These are phyloP conservation scores for Holacanthus passer DNA, from an alignment of 2,113 vertebrate genomes.

Conservation along the genomic window DNA sequence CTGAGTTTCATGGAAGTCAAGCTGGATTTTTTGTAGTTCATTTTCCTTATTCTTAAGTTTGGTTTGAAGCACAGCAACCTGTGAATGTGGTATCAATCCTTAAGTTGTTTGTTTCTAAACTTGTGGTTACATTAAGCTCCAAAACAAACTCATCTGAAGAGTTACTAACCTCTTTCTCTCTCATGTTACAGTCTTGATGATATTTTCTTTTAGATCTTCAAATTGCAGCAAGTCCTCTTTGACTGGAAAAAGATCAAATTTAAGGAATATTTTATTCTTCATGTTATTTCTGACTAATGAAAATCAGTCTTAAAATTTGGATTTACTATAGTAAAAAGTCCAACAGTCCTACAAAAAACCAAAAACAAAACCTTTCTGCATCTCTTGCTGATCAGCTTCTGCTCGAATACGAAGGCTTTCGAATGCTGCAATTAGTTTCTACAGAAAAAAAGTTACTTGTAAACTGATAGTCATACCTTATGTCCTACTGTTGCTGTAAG, in stretches of 20 bases:
- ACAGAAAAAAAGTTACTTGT: conserved; percentile 54
- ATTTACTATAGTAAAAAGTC: background rate
- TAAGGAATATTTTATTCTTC: background rate
- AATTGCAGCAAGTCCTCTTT: conserved; percentile 88
- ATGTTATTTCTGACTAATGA: background rate
- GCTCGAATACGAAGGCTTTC: conserved; percentile 88
- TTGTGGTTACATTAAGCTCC: background rate
- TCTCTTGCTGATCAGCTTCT: conserved; percentile 88
- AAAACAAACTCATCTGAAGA: background rate
- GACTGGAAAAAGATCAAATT: conserved; percentile 80
- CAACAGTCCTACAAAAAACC: background rate
- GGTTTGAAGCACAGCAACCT: conserved; percentile 85
- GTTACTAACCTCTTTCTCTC: conserved; percentile 88
- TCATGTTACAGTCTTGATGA: conserved; percentile 83
- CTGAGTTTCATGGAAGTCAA: conserved; percentile 84
- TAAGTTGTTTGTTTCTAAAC: background rate
- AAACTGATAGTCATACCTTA: background rate
- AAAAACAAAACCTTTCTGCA: conserved; percentile 84
- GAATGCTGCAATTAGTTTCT: conserved; percentile 91
- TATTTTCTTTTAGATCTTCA: conserved; percentile 86
- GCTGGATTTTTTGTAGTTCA: conserved; percentile 81
- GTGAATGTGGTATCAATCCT: conserved; percentile 34
- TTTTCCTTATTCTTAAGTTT: conserved; percentile 84
- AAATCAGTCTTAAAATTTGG: background rate
- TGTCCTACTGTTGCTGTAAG: background rate